Evolutionary conservation across 2,797 vertebrate genomes (phyloP).

Genomic region (Jordanella pulchra): DNA sequence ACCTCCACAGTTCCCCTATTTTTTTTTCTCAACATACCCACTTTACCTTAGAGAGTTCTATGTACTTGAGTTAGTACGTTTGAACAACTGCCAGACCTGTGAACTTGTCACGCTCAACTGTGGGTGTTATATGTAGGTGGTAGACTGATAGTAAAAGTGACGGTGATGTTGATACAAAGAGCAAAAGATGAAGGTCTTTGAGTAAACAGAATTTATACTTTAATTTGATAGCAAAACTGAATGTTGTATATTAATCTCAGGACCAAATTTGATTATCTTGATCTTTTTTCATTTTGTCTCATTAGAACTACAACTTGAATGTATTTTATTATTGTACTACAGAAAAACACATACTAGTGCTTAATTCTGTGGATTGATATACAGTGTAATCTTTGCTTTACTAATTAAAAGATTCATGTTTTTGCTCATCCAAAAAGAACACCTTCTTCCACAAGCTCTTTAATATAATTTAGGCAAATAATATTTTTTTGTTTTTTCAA

Average conservation of each 20-base stretch:
- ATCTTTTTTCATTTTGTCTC: conserved; percentile 42
- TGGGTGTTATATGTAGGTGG: conserved; percentile 28
- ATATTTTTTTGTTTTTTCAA: neutral
- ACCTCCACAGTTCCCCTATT: conserved; percentile 18
- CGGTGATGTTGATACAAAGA: conserved; percentile 27
- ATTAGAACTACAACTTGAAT: conserved; percentile 13
- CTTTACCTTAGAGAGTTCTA: conserved; percentile 13
- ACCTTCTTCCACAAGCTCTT: neutral
- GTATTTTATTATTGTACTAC: neutral
- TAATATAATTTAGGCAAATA: neutral
- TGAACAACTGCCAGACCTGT: conserved; percentile 32
- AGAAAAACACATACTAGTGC: neutral
- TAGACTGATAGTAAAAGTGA: conserved; percentile 29
- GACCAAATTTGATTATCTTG: too few species aligned
- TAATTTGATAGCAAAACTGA: too few species aligned
- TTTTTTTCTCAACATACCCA: neutral
- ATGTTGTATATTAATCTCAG: too few species aligned
- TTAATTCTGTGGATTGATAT: neutral
- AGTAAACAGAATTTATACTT: conserved; percentile 24
- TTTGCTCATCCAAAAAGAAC: neutral
- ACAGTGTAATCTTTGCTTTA: neutral
- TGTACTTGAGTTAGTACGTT: conserved; percentile 29
- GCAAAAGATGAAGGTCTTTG: conserved; percentile 49
- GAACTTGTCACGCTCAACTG: conserved; percentile 43
- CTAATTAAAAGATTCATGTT: neutral